Percentiles rank a stretch among this genome's conserved stretches.
Evolutionary conservation across 1,140 invertebrate species (phyloP).

Genomic region (Drosophila hydei): DNA sequence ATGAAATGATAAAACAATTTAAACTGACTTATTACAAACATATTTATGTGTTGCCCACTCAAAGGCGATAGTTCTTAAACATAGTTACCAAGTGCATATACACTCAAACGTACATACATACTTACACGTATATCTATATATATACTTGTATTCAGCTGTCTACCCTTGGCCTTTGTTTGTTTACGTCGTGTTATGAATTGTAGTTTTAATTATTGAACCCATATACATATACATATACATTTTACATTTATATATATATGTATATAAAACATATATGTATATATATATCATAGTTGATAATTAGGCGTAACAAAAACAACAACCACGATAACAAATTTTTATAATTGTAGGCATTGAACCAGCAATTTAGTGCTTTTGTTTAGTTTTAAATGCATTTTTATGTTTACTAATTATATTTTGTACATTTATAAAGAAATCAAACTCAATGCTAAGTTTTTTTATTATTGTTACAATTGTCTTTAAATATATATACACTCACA

Average conservation of each 20-base stretch:
- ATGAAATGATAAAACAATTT: slow-evolving; percentile 37
- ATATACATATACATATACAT: slow-evolving; percentile 53
- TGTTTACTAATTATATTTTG: slow-evolving; percentile 80
- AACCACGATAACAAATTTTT: slow-evolving; percentile 56
- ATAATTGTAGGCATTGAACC: slow-evolving; percentile 73
- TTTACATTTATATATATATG: slow-evolving; percentile 52
- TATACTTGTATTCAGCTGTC: slow-evolving; percentile 55
- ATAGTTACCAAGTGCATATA: slow-evolving; percentile 78
- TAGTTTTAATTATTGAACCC: slow-evolving; percentile 69
- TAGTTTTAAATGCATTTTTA: slow-evolving; percentile 74
- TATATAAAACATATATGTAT: slow-evolving; percentile 44
- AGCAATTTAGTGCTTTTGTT: slow-evolving; percentile 76
- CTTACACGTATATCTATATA: slow-evolving; percentile 47
- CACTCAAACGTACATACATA: slow-evolving; percentile 47
- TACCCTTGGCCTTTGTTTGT: slow-evolving; percentile 71
- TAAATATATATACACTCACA: slow-evolving; percentile 42
- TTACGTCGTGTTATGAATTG: slow-evolving; percentile 78
- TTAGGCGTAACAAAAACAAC: slow-evolving; percentile 58
- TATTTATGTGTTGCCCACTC: slow-evolving; percentile 43
- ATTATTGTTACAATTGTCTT: slow-evolving; percentile 76
- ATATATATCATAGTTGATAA: slow-evolving; percentile 73
- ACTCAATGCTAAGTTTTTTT: slow-evolving; percentile 76
- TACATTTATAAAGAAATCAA: slow-evolving; percentile 74
- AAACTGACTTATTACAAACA: slow-evolving; percentile 49
- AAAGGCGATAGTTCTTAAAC: slow-evolving; percentile 39